Conservation (phyloP, 2,888 invertebrate species). For the Tigriopus californicus region DNA sequence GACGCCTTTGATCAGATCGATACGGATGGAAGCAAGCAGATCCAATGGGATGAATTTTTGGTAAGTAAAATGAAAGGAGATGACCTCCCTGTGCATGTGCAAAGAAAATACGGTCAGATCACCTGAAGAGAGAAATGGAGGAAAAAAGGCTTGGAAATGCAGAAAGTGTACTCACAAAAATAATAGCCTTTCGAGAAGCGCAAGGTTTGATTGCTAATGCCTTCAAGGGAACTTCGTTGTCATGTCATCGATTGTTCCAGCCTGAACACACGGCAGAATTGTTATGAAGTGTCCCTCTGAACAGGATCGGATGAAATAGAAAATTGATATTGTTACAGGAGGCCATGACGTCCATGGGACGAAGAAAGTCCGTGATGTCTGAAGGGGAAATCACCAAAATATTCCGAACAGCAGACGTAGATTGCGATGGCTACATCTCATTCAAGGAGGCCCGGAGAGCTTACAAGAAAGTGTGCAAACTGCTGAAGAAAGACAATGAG, state of each 20-base stretch:
- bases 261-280: too few species aligned
- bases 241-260: too few species aligned
- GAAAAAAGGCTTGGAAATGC: too few species aligned
- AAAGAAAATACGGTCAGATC: too few species aligned
- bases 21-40: neutral
- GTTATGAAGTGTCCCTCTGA: too few species aligned
- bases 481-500: neutral
- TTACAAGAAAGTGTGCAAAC: neutral
- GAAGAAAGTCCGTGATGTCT: too few species aligned
- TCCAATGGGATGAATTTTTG: constrained; percentile 9
- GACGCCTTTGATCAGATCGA: constrained; percentile 2
- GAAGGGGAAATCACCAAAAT: neutral
- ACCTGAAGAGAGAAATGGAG: neutral
- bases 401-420: neutral
- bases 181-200: too few species aligned
- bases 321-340: neutral
- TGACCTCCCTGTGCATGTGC: too few species aligned
- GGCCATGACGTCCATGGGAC: neutral
- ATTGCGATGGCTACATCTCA: constrained; percentile 2
- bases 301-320: too few species aligned
- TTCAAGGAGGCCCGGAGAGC: constrained; percentile 3
- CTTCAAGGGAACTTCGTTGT: too few species aligned
- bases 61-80: neutral
- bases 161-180: too few species aligned
- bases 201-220: too few species aligned